Evolutionary conservation across 2,888 invertebrate species (phyloP).

Genomic region (Lithophane leautieri): DNA sequence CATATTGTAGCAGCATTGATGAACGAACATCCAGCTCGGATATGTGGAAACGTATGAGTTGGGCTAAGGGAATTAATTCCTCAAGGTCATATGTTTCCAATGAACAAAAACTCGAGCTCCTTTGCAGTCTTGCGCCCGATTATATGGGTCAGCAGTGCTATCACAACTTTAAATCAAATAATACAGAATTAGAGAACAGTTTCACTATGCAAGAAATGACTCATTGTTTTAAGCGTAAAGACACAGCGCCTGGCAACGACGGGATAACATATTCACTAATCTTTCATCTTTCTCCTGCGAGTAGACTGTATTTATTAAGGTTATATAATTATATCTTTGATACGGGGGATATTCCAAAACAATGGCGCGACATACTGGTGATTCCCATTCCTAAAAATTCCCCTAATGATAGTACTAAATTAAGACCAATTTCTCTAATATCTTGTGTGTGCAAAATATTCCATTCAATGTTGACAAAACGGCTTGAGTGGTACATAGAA

Average conservation of each 20-base stretch:
- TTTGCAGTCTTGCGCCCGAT: neutral
- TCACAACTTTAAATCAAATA: neutral
- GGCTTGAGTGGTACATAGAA: slow-evolving; percentile 6
- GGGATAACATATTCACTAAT: neutral
- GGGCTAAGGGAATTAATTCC: neutral
- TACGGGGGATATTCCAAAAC: neutral
- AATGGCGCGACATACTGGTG: slow-evolving; percentile 1
- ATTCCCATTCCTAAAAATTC: slow-evolving; percentile 1
- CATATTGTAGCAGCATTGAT: slow-evolving; percentile 7
- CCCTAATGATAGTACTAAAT: neutral
- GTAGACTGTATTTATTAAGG: neutral
- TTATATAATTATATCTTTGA: neutral
- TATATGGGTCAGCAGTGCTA: neutral
- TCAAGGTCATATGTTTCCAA: neutral
- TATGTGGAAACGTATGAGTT: slow-evolving; percentile 9
- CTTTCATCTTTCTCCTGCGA: neutral
- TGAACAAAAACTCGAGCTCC: neutral
- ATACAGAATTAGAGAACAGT: neutral
- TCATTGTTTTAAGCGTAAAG: neutral
- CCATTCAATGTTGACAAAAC: slow-evolving; percentile 4
- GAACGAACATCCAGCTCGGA: neutral
- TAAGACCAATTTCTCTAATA: slow-evolving; percentile 3
- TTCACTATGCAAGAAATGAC: neutral
- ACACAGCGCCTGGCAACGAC: neutral
- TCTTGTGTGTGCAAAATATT: slow-evolving; percentile 8